Percentiles rank a stretch among this genome's conserved stretches.
phyloP scores from a whole-genome alignment of 2,888 invertebrate species.

The Acronicta aceris region DNA sequence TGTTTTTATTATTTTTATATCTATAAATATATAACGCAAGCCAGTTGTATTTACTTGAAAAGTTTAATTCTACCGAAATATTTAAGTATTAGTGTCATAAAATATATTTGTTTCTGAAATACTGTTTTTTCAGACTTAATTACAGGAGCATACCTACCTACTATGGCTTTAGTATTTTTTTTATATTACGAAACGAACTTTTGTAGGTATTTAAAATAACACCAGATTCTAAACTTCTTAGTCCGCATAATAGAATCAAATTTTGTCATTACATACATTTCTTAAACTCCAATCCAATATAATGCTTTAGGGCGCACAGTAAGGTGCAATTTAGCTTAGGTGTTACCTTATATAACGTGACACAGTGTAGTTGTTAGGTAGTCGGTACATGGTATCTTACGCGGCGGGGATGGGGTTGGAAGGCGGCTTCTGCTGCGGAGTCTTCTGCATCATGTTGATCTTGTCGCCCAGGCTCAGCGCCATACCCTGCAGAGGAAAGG shows the following conservation, averaged over 20 bases:
- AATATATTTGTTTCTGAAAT: too few relatives aligned
- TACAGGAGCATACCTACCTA: too few relatives aligned
- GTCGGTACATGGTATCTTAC: conserved; percentile 53
- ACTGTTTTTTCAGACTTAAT: too few relatives aligned
- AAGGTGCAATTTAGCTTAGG: conserved; percentile 24
- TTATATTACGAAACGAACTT: too few relatives aligned
- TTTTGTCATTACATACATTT: too few relatives aligned
- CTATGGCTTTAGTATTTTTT: too few relatives aligned
- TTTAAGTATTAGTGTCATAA: too few relatives aligned
- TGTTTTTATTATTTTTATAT: not conserved
- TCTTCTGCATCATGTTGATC: conserved; percentile 97
- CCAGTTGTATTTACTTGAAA: too few relatives aligned
- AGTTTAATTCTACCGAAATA: too few relatives aligned
- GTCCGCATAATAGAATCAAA: too few relatives aligned
- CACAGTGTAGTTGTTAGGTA: conserved; percentile 44
- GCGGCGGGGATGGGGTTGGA: conserved; percentile 72
- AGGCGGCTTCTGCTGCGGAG: conserved; percentile 82
- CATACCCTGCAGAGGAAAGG: conserved; percentile 95
- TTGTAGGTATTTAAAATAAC: too few relatives aligned
- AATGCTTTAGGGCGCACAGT: not conserved
- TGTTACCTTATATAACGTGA: conserved; percentile 30
- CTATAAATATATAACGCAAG: not conserved
- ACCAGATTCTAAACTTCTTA: too few relatives aligned
- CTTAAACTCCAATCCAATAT: conserved; percentile 12
- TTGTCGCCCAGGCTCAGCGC: conserved; percentile 99